These are phyloP conservation scores for Hermaeophaga mercurialis DNA, from an alignment of 2,888 invertebrate genomes.

Conservation along the genomic window DNA sequence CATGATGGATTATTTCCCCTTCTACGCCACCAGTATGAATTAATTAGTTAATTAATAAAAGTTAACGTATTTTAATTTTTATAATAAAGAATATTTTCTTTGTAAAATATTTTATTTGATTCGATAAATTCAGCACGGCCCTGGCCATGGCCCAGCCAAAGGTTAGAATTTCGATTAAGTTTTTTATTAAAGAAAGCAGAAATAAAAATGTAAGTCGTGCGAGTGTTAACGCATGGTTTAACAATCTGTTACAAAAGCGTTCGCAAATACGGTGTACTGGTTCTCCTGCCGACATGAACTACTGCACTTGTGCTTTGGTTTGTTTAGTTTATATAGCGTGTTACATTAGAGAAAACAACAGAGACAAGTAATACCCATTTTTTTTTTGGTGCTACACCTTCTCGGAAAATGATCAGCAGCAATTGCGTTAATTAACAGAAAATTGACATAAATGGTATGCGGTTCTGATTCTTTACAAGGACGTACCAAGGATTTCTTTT, in stretches of 20 bases:
- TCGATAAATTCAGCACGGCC: slow-evolving; percentile 4
- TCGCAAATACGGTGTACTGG: slow-evolving; percentile 28
- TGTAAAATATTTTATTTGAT: too few relatives aligned
- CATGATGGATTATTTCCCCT: too few relatives aligned
- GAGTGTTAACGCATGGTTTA: slow-evolving; percentile 34
- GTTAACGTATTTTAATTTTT: too few relatives aligned
- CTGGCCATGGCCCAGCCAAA: slow-evolving; percentile 17
- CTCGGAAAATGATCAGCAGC: background rate
- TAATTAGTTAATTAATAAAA: too few relatives aligned
- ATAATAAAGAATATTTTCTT: too few relatives aligned
- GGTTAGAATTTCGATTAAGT: slow-evolving; percentile 25
- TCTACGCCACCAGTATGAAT: too few relatives aligned
- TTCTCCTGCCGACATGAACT: slow-evolving; percentile 25
- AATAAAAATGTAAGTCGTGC: slow-evolving; percentile 29
- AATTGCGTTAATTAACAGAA: background rate
- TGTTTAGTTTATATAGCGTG: background rate
- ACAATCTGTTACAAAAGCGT: slow-evolving; percentile 33
- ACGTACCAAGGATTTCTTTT: too few relatives aligned
- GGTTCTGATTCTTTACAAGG: too few relatives aligned
- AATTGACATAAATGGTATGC: background rate
- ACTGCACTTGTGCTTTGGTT: slow-evolving; percentile 21
- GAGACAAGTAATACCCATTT: background rate
- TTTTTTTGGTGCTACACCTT: background rate
- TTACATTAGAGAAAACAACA: background rate
- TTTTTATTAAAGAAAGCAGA: slow-evolving; percentile 20